Conservation (phyloP, 92 coral and sea anemone species). For the Plumapathes pennacea region DNA sequence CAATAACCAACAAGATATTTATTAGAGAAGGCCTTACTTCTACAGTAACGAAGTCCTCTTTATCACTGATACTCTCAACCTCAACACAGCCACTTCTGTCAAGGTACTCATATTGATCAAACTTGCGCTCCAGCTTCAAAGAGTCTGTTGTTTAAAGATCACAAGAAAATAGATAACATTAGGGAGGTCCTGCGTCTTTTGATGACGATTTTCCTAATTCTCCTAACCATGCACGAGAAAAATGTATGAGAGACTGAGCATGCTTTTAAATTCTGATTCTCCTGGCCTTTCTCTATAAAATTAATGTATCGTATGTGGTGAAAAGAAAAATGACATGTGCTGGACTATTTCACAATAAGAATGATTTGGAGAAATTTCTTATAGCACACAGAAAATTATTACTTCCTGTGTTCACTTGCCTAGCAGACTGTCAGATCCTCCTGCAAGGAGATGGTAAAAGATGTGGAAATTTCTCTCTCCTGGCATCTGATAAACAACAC, state of each 20-base stretch:
- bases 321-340: neutral
- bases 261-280: too few species aligned
- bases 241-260: too few species aligned
- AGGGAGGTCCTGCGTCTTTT: too few species aligned
- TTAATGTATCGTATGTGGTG: too few species aligned
- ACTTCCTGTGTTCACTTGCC: constrained; percentile 39
- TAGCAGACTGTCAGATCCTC: constrained; percentile 80
- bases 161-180: neutral
- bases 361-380: too few species aligned
- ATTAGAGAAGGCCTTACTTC: constrained; percentile 57
- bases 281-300: too few species aligned
- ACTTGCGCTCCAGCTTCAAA: constrained; percentile 67
- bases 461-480: constrained; percentile 98
- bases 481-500: constrained; percentile 83
- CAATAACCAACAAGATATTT: neutral
- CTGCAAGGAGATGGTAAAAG: constrained; percentile 90
- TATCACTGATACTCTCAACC: constrained; percentile 88
- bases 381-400: neutral
- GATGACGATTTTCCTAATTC: too few species aligned
- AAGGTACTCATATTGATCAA: constrained; percentile 68
- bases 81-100: constrained; percentile 84
- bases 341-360: too few species aligned
- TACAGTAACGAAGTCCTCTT: constrained; percentile 81
- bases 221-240: too few species aligned
- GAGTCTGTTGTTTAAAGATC: constrained; percentile 31